These are phyloP conservation scores for Colius striatus DNA, from an alignment of 2,113 vertebrate species.

Conservation along the genomic window DNA sequence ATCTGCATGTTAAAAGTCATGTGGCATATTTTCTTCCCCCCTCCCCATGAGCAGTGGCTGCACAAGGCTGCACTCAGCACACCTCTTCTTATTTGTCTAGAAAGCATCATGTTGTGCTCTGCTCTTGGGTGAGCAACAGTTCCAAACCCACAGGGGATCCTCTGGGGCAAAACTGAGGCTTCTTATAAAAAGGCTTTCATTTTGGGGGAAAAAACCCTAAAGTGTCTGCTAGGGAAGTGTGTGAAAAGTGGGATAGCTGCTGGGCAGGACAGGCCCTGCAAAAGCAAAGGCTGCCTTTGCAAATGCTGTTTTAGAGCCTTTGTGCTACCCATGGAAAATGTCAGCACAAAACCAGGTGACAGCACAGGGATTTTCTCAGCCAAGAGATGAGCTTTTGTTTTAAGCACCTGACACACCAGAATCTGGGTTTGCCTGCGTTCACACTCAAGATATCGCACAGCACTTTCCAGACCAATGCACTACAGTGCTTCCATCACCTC, in stretches of 20 bases:
- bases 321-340: not conserved
- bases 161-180: not conserved
- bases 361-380: not conserved
- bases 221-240: not conserved
- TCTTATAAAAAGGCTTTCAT: not conserved
- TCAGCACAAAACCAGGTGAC: not conserved
- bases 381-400: not conserved
- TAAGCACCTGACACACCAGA: not conserved
- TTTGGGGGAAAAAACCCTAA: rapidly evolving
- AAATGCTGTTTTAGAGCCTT: not conserved
- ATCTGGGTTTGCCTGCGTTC: not conserved
- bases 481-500: not conserved
- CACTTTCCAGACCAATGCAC: not conserved
- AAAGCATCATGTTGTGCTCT: not conserved
- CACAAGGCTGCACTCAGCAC: not conserved
- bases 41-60: not conserved
- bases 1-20: not conserved
- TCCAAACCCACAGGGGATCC: not conserved
- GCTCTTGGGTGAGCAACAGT: not conserved
- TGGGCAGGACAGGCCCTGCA: not conserved
- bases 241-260: not conserved
- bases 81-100: not conserved
- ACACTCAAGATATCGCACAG: not conserved
- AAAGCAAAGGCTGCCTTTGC: not conserved
- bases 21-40: not conserved